Evolutionary conservation across 2,113 vertebrate genomes (phyloP).

Genomic region (Suricata suricatta): DNA sequence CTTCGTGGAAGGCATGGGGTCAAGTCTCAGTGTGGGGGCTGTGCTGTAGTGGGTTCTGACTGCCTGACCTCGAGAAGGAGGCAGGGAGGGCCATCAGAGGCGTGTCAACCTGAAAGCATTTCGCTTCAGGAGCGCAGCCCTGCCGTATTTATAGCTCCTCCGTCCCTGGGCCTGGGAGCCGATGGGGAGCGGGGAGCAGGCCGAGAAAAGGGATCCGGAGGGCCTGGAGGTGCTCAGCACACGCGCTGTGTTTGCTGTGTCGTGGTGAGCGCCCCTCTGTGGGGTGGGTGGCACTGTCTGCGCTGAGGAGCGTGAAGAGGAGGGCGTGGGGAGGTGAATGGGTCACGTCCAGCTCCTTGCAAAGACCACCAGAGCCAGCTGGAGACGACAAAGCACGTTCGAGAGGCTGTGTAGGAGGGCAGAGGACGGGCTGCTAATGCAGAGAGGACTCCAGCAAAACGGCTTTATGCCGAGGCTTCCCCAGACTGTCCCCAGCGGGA

Average conservation of each 20-base stretch:
- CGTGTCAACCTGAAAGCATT: accelerated
- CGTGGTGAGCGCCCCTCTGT: accelerated
- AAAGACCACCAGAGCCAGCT: too few species aligned
- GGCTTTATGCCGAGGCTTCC: too few species aligned
- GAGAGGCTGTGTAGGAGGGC: neutral
- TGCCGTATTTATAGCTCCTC: neutral
- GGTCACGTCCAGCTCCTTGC: neutral
- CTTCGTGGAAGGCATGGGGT: neutral
- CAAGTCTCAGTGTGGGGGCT: neutral
- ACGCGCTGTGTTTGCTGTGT: accelerated
- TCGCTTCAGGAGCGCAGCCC: too few species aligned
- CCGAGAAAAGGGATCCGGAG: accelerated
- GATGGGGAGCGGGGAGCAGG: neutral
- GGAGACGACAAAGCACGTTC: neutral
- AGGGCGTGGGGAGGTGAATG: accelerated
- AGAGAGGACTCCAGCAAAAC: neutral
- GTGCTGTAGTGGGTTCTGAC: neutral
- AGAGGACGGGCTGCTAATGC: accelerated
- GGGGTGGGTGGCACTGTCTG: neutral
- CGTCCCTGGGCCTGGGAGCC: accelerated
- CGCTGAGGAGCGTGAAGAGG: accelerated
- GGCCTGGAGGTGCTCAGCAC: accelerated
- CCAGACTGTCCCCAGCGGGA: neutral
- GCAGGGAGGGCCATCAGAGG: neutral
- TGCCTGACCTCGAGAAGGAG: neutral